These are phyloP conservation scores for Ophion slaviceki DNA, from an alignment of 2,888 invertebrate genomes.

Conservation along the genomic window DNA sequence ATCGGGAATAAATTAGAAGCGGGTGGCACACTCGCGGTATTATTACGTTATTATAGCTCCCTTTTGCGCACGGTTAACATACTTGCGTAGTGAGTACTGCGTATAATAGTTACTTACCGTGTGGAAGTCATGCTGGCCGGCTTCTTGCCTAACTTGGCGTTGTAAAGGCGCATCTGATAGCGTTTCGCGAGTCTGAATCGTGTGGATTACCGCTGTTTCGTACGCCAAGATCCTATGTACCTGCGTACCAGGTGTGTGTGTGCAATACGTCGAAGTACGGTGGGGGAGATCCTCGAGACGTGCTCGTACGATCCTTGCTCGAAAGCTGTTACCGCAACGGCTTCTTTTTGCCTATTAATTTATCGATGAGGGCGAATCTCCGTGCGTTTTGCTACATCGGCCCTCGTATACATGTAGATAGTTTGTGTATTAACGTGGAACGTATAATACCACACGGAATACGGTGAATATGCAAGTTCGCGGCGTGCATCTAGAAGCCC, in stretches of 20 bases:
- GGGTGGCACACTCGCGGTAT: constrained; percentile 63
- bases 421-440: constrained; percentile 14
- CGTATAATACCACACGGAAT: constrained; percentile 28
- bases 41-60: constrained; percentile 70
- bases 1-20: constrained; percentile 69
- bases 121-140: constrained; percentile 4
- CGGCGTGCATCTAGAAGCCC: constrained; percentile 43
- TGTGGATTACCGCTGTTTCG: background rate
- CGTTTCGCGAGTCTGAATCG: background rate
- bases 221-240: background rate
- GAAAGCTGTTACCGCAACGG: constrained; percentile 12
- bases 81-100: background rate
- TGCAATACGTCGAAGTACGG: background rate
- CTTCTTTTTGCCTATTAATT: constrained; percentile 70
- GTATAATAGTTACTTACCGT: background rate
- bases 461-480: constrained; percentile 18
- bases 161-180: background rate
- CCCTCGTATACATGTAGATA: background rate
- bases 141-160: too few species aligned
- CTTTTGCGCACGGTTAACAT: constrained; percentile 17
- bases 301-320: constrained; percentile 28
- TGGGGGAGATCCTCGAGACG: constrained; percentile 15
- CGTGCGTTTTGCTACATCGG: constrained; percentile 25
- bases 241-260: background rate
- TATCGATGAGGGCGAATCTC: constrained; percentile 68